Evolutionary conservation across 2,797 vertebrate species (phyloP).

Genomic region (Lacerta agilis): DNA sequence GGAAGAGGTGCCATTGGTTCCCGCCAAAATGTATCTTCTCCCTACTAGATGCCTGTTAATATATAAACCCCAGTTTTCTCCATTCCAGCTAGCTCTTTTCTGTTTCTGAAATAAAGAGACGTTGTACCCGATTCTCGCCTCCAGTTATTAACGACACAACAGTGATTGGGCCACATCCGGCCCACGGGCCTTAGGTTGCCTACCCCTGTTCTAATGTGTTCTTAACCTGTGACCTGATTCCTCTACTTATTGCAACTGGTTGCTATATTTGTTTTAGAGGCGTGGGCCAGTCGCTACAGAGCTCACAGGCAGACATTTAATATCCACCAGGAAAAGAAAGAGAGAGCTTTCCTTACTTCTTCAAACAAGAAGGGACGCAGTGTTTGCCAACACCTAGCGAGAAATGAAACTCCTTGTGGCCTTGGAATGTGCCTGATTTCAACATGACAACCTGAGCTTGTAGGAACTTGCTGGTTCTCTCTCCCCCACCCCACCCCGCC

Average conservation of each 20-base stretch:
- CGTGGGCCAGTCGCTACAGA: neutral
- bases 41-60: too few relatives aligned
- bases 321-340: constrained; percentile 11
- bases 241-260: constrained; percentile 8
- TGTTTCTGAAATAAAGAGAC: too few relatives aligned
- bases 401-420: constrained; percentile 9
- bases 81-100: too few relatives aligned
- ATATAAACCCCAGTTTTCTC: too few relatives aligned
- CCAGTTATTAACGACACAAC: too few relatives aligned
- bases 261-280: constrained; percentile 33
- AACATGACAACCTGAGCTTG: neutral
- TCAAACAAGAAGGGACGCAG: neutral
- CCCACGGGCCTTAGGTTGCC: too few relatives aligned
- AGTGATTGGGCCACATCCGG: too few relatives aligned
- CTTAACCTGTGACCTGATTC: constrained; percentile 12
- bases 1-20: too few relatives aligned
- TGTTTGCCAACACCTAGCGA: constrained; percentile 17
- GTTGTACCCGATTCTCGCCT: too few relatives aligned
- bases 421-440: constrained; percentile 19
- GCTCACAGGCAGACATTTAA: constrained; percentile 17
- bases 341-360: neutral
- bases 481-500: neutral
- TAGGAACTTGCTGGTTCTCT: neutral
- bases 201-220: neutral
- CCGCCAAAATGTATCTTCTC: too few relatives aligned